Evolutionary conservation across 2,888 invertebrate genomes (phyloP).

Genomic region (Oxytorus armatus): DNA sequence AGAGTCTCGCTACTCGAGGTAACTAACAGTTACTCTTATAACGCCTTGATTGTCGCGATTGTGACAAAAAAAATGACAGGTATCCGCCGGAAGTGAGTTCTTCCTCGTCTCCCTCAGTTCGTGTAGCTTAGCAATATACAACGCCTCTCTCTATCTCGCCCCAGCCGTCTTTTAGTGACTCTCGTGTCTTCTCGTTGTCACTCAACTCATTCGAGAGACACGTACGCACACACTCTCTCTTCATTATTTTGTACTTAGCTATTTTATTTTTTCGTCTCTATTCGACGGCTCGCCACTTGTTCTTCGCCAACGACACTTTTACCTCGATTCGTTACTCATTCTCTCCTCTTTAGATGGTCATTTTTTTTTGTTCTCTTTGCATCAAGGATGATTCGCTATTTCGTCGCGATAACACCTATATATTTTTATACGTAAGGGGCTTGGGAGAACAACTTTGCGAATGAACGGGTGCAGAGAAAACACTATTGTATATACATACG

Average conservation of each 20-base stretch:
- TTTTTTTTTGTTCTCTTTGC: slow-evolving; percentile 55
- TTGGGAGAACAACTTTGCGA: slow-evolving; percentile 20
- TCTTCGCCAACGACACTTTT: neutral
- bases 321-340: neutral
- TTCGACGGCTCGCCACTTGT: slow-evolving; percentile 58
- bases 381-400: slow-evolving; percentile 79
- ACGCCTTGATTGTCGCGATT: slow-evolving; percentile 82
- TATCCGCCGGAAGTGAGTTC: slow-evolving; percentile 83
- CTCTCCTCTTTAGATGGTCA: neutral
- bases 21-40: slow-evolving; percentile 74
- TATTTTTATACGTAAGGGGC: neutral
- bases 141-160: slow-evolving; percentile 8
- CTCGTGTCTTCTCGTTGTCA: slow-evolving; percentile 54
- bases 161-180: slow-evolving; percentile 41
- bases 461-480: slow-evolving; percentile 38
- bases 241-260: slow-evolving; percentile 81
- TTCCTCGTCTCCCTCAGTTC: slow-evolving; percentile 61
- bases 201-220: slow-evolving; percentile 29
- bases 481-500: neutral
- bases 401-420: slow-evolving; percentile 53
- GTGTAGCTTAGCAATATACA: slow-evolving; percentile 17
- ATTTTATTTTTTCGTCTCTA: slow-evolving; percentile 69
- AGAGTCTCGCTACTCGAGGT: slow-evolving; percentile 28
- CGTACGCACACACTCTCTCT: slow-evolving; percentile 66
- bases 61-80: slow-evolving; percentile 83